These are phyloP conservation scores for Spongilla lacustris DNA, from an alignment of 37 sponge, comb jelly and placozoan species.

Conservation along the genomic window DNA sequence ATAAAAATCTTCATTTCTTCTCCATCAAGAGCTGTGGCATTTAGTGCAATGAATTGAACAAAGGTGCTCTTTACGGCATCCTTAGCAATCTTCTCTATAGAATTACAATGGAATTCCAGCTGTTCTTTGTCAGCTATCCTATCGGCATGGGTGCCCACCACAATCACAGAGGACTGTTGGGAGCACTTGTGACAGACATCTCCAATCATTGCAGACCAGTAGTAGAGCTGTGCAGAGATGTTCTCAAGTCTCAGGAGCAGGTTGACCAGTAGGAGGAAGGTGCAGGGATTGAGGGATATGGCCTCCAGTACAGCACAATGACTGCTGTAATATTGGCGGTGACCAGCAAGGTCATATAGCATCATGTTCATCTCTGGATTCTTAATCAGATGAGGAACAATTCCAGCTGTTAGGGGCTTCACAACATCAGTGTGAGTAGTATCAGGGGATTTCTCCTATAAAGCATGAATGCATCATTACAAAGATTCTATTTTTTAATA, in stretches of 20 bases:
- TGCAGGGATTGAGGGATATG: neutral
- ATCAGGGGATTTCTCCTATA: neutral
- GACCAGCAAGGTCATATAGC: slow-evolving; percentile 47
- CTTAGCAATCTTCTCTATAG: neutral
- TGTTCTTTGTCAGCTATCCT: neutral
- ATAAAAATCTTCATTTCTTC: neutral
- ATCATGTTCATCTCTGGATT: neutral
- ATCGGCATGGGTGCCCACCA: slow-evolving; percentile 20
- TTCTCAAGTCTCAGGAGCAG: neutral
- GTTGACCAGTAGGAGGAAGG: slow-evolving; percentile 1
- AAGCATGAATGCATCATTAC: neutral
- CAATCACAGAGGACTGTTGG: neutral
- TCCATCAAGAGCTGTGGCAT: neutral
- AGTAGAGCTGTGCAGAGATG: neutral
- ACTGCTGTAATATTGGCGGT: slow-evolving; percentile 35
- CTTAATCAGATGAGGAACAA: neutral
- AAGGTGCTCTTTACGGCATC: neutral
- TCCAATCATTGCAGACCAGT: slow-evolving; percentile 20
- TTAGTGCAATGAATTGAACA: neutral
- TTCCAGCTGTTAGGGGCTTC: neutral
- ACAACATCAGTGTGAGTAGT: neutral
- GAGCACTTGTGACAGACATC: neutral
- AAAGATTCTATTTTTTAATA: too few relatives aligned
- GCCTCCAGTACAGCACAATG: slow-evolving; percentile 30
- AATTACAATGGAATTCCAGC: neutral